Evolutionary conservation across 2,797 vertebrate genomes (phyloP), one percentile per base, ranked within the genome.

Genomic region (Carapus acus): DNA sequence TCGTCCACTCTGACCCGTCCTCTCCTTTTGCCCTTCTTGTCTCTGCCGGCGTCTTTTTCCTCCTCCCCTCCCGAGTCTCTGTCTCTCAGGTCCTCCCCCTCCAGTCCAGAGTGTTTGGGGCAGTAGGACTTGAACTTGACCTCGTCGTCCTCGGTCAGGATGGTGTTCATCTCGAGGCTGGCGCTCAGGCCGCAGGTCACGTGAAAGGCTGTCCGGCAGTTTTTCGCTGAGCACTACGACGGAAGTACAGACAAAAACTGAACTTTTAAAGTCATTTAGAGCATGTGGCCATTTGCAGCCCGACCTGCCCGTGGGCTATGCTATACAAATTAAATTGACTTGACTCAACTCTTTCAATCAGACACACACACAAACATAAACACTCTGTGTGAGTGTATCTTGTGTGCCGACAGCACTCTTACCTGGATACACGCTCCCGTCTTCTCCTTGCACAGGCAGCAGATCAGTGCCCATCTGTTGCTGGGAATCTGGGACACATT

Each of bases 41-140:
- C 76, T 12, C 66, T 31, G 29, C 27, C 13, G 0, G 80, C 81
- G 43, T 85, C 79, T 0, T 77, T 78, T 65, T 88, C 86, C 58
- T 81, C 85, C 16, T 68, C 63, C 0, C 59, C 63, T 31, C 62
- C 83, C 1, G 86, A 83, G 4, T 74, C 76, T 2, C 80, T 37
- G 15, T 63, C 69, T 18, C 68, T 43, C 45, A 41, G 44, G 40
- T 82, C 73, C 2, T 20, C 55, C 6, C 78, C 86, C 45, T 85
- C 83, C 5, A 83, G 56, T 4, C 83, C 90, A 1, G 93, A 94
- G 83, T 98, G 96, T 69, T 93, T 92, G 43, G 92, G 93, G 53
- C 96, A 99, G 79, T 88, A 98, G 0, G 96, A 96, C 80, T 97
- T 98, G 78, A 99, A 99, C 78, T 97, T 97, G 65, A 99, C 96